These are phyloP conservation scores for Hippopotamus amphibius DNA, from an alignment of 2,113 vertebrate species.

Conservation along the genomic window DNA sequence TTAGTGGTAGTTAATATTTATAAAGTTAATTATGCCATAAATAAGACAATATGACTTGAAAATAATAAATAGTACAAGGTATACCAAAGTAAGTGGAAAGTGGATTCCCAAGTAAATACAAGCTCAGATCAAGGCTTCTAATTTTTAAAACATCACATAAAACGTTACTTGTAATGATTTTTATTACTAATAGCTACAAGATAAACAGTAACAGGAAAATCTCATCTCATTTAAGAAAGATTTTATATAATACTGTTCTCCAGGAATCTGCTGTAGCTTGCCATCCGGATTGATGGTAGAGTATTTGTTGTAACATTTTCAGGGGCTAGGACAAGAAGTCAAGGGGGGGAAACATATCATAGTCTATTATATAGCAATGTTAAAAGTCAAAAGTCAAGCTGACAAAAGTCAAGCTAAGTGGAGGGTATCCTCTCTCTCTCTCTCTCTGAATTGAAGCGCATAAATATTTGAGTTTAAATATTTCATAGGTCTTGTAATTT, in stretches of 20 bases:
- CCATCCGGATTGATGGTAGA: not conserved
- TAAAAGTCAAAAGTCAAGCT: not conserved
- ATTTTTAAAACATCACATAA: not conserved
- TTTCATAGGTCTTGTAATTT: not conserved
- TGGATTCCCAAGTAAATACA: not conserved
- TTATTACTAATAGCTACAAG: slow-evolving; percentile 71
- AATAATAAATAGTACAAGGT: slow-evolving; percentile 10
- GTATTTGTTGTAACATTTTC: not conserved
- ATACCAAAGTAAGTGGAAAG: not conserved
- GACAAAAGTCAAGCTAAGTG: not conserved
- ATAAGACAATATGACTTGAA: not conserved
- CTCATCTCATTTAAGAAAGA: slow-evolving; percentile 77
- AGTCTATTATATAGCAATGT: not conserved
- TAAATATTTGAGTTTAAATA: not conserved
- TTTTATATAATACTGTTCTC: not conserved
- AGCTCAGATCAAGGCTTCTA: not conserved
- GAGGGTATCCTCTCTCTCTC: not conserved
- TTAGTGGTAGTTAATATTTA: not conserved
- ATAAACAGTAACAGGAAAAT: slow-evolving; percentile 63
- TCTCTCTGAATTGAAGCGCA: not conserved
- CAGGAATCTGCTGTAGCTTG: not conserved
- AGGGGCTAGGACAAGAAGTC: not conserved
- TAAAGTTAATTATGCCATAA: not conserved
- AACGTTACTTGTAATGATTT: not conserved
- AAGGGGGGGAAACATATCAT: not conserved